Evolutionary conservation across 2,113 vertebrate species (phyloP).

Genomic region (Chlorodrepanis virens): DNA sequence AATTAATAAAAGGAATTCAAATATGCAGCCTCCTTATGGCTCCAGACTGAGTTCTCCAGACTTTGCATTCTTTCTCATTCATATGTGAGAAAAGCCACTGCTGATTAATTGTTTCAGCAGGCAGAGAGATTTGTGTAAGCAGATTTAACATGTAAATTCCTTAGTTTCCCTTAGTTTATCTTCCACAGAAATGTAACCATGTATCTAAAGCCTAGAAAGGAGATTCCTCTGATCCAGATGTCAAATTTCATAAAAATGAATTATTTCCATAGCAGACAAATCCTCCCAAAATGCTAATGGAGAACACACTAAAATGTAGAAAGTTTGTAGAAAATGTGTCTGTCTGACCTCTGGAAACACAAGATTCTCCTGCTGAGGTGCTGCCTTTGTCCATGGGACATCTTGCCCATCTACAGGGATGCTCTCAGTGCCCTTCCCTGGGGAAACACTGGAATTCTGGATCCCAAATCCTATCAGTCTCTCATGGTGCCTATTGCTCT

Average conservation of each 20-base stretch:
- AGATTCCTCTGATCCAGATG: neutral
- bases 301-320: neutral
- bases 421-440: neutral
- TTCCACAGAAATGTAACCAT: neutral
- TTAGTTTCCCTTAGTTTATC: neutral
- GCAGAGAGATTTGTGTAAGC: neutral
- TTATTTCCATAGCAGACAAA: neutral
- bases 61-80: neutral
- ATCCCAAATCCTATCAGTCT: neutral
- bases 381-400: neutral
- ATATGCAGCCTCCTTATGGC: conserved; percentile 5
- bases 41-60: neutral
- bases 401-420: neutral
- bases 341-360: neutral
- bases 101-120: neutral
- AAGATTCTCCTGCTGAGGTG: neutral
- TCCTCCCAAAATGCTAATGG: neutral
- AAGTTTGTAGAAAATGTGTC: neutral
- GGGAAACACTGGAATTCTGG: neutral
- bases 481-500: neutral
- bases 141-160: neutral
- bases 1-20: conserved; percentile 61
- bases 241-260: neutral
- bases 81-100: neutral
- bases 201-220: neutral